Base-by-base conservation (phyloP, 2,888 invertebrate genomes). In the Nowickia ferox region DNA sequence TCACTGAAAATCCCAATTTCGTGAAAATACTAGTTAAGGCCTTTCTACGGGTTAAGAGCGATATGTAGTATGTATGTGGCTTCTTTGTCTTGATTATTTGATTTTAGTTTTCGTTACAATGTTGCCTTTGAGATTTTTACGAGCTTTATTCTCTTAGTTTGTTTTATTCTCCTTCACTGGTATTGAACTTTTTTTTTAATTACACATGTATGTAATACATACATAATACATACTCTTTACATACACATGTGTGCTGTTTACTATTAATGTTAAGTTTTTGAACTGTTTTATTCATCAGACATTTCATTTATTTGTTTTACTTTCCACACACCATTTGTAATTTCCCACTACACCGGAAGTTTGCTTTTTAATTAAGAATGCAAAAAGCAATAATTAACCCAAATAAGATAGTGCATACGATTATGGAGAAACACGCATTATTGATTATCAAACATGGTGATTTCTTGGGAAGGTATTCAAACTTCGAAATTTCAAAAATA, bases 301-400 rank as follows among this genome's bases (percentile, higher is more conserved):
- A 53, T 76, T 77, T 82, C 44, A 68, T 72, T 81, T 80, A 66
- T 76, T 81, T 80, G 61, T 76, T 65, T 74, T 44, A 51, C 65
- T 69, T 42, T 42, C 1, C 13, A 69, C 72, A 69, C 42, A 61
- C 68, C 55, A 77, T 81, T 74, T 65, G 46, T 30, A 51, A 75
- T 83, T 80, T 83, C 76, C 61, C 68, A 76, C 79, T 86, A 83
- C 80, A 83, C 63, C 86, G 86, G 86, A 86, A 86, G 83, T 86
- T 38, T 68, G 63, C 42, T 68, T 65, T 69, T 84, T 80, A 71
- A 40, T 75, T 65, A 42, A 30, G 59, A 79, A 79, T 40, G 19
- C 11, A 38, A 61, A 19, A 51, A 40, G 19, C 22, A 71, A 71
- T 65, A 44, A 76, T 83, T 83, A 76, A 82, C 75, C 80, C 69